Conservation (phyloP, 30 jellyfish, hydroid and myxozoan species). For the Rhopilema esculentum region DNA sequence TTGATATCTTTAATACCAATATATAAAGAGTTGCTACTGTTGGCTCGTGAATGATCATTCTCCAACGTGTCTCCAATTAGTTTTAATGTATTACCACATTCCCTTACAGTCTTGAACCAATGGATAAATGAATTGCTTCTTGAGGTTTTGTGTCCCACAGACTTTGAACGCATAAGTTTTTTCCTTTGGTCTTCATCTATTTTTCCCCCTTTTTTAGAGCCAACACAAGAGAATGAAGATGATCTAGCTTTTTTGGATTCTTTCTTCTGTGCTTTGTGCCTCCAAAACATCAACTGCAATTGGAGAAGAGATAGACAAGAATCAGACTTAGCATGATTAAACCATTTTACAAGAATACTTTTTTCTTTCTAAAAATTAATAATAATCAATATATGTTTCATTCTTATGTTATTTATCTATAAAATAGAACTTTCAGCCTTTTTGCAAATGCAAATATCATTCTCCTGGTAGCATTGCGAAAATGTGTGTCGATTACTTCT, state of each 20-base stretch:
- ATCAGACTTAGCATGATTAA: background rate
- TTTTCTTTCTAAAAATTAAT: background rate
- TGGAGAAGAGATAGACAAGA: background rate
- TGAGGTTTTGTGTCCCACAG: conserved; percentile 64
- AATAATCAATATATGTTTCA: too few relatives aligned
- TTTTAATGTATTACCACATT: conserved; percentile 51
- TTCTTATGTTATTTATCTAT: too few relatives aligned
- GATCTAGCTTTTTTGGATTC: conserved; percentile 43
- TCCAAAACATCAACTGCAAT: conserved; percentile 13
- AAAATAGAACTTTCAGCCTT: too few relatives aligned
- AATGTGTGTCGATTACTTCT: too few relatives aligned
- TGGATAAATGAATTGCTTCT: conserved; percentile 62
- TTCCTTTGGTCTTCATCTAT: background rate
- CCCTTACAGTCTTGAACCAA: conserved; percentile 42
- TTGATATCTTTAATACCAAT: background rate
- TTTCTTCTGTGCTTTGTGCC: background rate
- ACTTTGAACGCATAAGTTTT: conserved; percentile 23
- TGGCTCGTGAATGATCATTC: conserved; percentile 39
- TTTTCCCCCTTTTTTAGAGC: background rate
- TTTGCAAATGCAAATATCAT: too few relatives aligned
- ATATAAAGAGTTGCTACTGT: background rate
- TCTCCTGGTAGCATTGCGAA: too few relatives aligned
- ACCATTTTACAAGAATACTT: background rate
- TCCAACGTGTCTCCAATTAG: conserved; percentile 74
- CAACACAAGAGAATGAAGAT: conserved; percentile 54